These are phyloP conservation scores for Pseudomyrmex concolor DNA, from an alignment of 1,140 invertebrate species.

Conservation along the genomic window DNA sequence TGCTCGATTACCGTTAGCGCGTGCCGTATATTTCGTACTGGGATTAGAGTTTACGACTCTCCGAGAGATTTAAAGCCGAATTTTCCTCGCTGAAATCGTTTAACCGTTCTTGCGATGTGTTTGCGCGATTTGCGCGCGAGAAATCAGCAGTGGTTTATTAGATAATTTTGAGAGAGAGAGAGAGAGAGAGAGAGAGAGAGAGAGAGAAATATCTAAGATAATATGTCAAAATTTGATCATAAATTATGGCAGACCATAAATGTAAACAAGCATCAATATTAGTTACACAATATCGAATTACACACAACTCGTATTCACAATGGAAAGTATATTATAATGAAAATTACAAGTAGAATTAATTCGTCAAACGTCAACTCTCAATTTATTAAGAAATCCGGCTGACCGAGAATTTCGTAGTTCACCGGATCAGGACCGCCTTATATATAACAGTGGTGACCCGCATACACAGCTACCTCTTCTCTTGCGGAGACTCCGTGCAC, in stretches of 20 bases:
- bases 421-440: background rate
- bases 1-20: conserved; percentile 66
- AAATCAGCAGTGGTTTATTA: conserved; percentile 15
- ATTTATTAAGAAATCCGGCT: conserved; percentile 49
- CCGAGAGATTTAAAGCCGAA: conserved; percentile 68
- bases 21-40: conserved; percentile 49
- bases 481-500: conserved; percentile 25
- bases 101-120: background rate
- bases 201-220: conserved; percentile 21
- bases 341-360: conserved; percentile 43
- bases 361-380: conserved; percentile 40
- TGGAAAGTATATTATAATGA: background rate
- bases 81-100: conserved; percentile 44
- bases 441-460: conserved; percentile 47
- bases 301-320: background rate
- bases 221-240: conserved; percentile 16
- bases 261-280: too few species aligned
- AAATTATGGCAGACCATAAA: background rate
- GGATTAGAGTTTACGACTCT: conserved; percentile 59
- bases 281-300: conserved; percentile 4
- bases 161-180: background rate
- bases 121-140: conserved; percentile 38
- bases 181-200: too few species aligned
- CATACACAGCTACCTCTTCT: conserved; percentile 40
- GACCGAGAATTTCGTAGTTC: conserved; percentile 29